Base-by-base conservation (phyloP, 2,888 invertebrate genomes). In the Petrolisthes manimaculis region DNA sequence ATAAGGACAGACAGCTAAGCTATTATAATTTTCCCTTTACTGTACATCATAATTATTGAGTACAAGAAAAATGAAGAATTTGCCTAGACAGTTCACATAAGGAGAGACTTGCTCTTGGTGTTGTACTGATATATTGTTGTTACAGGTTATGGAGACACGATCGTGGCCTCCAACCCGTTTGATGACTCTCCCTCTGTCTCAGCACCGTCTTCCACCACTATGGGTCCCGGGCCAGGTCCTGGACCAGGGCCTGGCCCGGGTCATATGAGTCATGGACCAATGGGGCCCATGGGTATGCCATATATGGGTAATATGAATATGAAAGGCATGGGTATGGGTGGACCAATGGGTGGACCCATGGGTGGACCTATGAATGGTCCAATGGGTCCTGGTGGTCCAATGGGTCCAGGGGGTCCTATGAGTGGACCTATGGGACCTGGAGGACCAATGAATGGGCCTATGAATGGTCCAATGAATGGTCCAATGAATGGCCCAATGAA, bases 141-240 rank as follows among this genome's bases (percentile, higher is more conserved):
- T 91, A 81, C 92, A 92, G 93, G 93, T 88, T 97, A 97, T 93
- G 97, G 97, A 69, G 98, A 98, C 93, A 98, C 97, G 89, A 97
- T 98, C 92, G 96, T 97, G 90, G 98, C 98, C 88, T 97, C 97
- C 91, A 98, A 98, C 94, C 98, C 98, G 71, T 98, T 98, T 93
- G 98, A 98, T 93, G 98, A 98, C 93, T 96, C 96, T 85, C 97
- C 96, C 82, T 92, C 93, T 91, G 91, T 88, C 37, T 88, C 90
- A 5, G 82, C 84, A 4, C 86, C 91, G 5, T 86, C 89, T 37
- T 83, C 88, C 55, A 82, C 83, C 77, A 90, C 75, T 77, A 88
- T 88, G 86, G 88, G 91, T 89, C 91, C 91, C 37, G 88, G 89
- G 21, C 90, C 91, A 37, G 89, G 86, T 9, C 82, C 89, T 18